phyloP scores from a whole-genome alignment of 1,140 invertebrate species.

The Orius insidiosus region DNA sequence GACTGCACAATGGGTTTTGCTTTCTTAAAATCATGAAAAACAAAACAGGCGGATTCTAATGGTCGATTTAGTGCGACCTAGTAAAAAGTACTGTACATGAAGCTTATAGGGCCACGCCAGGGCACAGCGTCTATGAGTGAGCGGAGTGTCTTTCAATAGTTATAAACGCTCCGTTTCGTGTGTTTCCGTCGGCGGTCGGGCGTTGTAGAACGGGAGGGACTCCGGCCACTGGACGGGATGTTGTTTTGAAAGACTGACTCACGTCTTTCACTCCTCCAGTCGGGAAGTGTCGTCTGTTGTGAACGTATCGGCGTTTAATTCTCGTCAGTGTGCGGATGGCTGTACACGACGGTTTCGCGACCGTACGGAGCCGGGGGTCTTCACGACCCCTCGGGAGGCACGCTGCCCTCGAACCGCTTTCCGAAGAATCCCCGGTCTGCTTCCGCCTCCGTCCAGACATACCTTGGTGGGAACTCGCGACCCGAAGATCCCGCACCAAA shows the following conservation, averaged over 20 bases:
- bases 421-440: constrained; percentile 25
- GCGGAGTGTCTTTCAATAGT: no score
- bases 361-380: constrained; percentile 36
- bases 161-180: no score
- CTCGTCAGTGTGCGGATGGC: constrained; percentile 28
- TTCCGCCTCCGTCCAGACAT: constrained; percentile 41
- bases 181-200: neutral
- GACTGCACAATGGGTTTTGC: no score
- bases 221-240: neutral
- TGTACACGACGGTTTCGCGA: constrained; percentile 65
- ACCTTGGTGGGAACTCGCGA: constrained; percentile 73
- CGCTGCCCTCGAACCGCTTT: constrained; percentile 26
- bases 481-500: constrained; percentile 47
- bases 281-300: neutral
- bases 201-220: constrained; percentile 1
- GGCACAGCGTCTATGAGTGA: no score
- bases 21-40: no score
- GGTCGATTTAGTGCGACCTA: no score
- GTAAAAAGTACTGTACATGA: no score
- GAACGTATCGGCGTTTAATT: neutral
- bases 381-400: neutral
- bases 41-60: no score
- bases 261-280: no score
- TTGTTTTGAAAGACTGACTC: no score
- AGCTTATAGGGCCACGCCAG: no score